These are phyloP conservation scores for Lemur catta DNA, from an alignment of 2,797 vertebrate species.

Conservation along the genomic window DNA sequence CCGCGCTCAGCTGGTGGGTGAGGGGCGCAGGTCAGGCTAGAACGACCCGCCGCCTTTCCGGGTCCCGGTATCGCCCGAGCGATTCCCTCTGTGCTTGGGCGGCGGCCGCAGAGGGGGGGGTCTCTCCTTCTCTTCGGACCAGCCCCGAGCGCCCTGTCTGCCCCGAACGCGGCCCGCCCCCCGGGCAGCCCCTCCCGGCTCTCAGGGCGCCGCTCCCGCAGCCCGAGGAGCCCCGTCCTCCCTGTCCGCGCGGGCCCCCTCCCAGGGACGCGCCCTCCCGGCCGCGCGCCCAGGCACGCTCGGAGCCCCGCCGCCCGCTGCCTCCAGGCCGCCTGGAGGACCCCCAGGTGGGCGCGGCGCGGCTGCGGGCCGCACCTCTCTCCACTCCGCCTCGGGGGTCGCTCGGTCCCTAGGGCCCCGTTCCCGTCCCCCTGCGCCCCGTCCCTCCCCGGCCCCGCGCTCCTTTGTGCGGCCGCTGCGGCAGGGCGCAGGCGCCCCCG, in stretches of 20 bases:
- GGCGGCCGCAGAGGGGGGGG: background rate
- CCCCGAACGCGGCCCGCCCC: background rate
- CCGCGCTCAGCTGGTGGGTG: background rate
- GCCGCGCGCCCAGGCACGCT: background rate
- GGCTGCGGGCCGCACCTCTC: background rate
- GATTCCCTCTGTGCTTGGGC: background rate
- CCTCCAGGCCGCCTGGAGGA: background rate
- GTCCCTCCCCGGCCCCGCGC: background rate
- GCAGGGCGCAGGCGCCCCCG: constrained; percentile 38
- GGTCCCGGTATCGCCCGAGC: background rate
- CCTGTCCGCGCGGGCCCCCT: too few species aligned
- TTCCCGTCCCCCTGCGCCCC: accelerated
- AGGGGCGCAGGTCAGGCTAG: background rate
- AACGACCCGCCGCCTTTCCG: background rate
- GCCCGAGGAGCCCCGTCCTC: too few species aligned
- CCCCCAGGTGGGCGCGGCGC: background rate
- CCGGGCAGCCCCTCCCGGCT: background rate
- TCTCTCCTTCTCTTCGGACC: background rate
- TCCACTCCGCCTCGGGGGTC: background rate
- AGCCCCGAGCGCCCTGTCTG: background rate
- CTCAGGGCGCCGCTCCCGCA: background rate
- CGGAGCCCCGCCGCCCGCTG: background rate
- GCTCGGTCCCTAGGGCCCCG: background rate
- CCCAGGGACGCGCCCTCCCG: background rate
- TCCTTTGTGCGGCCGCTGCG: constrained; percentile 60